Evolutionary conservation across 2,113 vertebrate genomes (phyloP).

Genomic region (Triplophysa dalaica): DNA sequence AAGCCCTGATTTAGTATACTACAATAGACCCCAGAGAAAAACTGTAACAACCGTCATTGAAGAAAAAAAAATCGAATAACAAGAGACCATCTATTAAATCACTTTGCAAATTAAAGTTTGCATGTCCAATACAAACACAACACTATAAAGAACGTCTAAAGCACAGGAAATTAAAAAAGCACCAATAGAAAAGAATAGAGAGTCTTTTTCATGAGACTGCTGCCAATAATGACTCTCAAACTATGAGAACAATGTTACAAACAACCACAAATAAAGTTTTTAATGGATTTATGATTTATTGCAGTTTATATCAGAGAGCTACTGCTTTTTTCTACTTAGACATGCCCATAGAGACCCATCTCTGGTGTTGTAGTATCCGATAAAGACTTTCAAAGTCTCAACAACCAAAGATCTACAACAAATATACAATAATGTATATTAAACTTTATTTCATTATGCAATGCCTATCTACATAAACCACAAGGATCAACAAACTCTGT

Average conservation of each 20-base stretch:
- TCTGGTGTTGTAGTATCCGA: no score
- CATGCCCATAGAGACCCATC: not conserved
- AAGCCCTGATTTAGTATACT: slow-evolving; percentile 21
- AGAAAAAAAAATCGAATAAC: slow-evolving; percentile 1
- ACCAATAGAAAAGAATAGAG: not conserved
- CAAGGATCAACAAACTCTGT: not conserved
- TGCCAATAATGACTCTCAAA: slow-evolving; percentile 23
- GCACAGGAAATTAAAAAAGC: slow-evolving; percentile 50
- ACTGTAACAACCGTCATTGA: not conserved
- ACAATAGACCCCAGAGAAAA: not conserved
- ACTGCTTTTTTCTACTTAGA: not conserved
- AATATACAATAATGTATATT: no score
- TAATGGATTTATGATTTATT: not conserved
- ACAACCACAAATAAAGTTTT: not conserved
- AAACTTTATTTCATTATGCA: no score
- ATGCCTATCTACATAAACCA: no score
- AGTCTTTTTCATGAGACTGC: slow-evolving; percentile 11
- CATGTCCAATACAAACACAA: not conserved
- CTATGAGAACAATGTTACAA: slow-evolving; percentile 13
- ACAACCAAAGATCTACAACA: no score
- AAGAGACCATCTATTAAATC: slow-evolving; percentile 4
- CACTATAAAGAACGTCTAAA: slow-evolving; percentile 19
- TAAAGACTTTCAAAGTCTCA: no score
- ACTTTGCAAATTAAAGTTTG: not conserved
- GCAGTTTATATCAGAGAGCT: not conserved